Conservation (phyloP, 2,888 invertebrate genomes). For the Notocelia uddmanniana region DNA sequence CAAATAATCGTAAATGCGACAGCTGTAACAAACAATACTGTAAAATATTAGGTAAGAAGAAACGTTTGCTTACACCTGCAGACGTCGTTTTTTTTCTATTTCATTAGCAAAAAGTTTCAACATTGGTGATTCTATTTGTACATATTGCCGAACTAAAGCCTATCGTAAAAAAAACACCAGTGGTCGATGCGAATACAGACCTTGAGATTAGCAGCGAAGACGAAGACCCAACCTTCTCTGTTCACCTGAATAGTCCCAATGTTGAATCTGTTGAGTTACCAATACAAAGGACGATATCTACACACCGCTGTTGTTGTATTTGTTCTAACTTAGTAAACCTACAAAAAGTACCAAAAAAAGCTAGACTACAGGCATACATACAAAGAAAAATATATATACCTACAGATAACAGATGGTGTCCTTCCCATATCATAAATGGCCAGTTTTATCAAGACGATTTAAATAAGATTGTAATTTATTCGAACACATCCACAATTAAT, state of each 20-base stretch:
- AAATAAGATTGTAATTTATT: constrained; percentile 4
- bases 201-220: constrained; percentile 17
- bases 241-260: neutral
- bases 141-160: constrained; percentile 19
- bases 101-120: constrained; percentile 11
- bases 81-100: too few relatives aligned
- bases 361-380: constrained; percentile 12
- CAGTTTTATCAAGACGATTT: constrained; percentile 19
- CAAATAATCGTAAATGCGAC: too few relatives aligned
- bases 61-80: too few relatives aligned
- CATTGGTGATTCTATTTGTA: constrained; percentile 13
- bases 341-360: constrained; percentile 13
- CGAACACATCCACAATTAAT: constrained; percentile 6
- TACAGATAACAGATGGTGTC: constrained; percentile 5
- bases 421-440: constrained; percentile 17
- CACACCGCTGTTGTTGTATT: constrained; percentile 19
- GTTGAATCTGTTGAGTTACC: constrained; percentile 27
- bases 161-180: constrained; percentile 3
- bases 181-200: constrained; percentile 1
- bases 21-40: too few relatives aligned
- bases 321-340: constrained; percentile 1
- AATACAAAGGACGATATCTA: constrained; percentile 22
- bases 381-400: constrained; percentile 18
- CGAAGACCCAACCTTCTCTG: neutral
- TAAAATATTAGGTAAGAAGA: too few relatives aligned